A percentile compares a stretch with the other conserved stretches of the same genome.
phyloP scores from a whole-genome alignment of 2,797 vertebrate genomes.

The Liparis tanakae region DNA sequence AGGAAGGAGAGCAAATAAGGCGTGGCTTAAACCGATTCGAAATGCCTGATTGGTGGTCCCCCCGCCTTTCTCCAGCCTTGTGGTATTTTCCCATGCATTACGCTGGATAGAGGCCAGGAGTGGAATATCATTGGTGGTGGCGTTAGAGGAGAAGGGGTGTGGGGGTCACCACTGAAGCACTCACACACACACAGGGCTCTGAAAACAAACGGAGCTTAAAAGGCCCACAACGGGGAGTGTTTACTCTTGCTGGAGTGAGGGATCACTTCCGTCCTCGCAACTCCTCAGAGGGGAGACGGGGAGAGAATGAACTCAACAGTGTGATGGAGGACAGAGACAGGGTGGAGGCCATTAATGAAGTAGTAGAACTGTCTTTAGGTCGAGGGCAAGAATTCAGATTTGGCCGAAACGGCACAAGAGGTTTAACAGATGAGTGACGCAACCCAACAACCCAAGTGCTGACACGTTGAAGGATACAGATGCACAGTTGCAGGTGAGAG shows the following conservation, averaged over 20 bases:
- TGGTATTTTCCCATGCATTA: conserved; percentile 96
- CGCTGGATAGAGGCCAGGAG: conserved; percentile 85
- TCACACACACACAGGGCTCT: conserved; percentile 77
- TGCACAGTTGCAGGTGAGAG: conserved; percentile 21
- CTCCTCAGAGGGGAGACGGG: conserved; percentile 37
- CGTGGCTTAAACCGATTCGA: conserved; percentile 41
- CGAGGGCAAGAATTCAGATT: conserved; percentile 17
- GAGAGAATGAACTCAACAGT: conserved; percentile 11
- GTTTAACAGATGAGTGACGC: conserved; percentile 42
- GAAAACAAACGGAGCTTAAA: conserved; percentile 82
- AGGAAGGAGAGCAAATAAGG: conserved; percentile 27
- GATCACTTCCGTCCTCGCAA: conserved; percentile 74
- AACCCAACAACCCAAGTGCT: conserved; percentile 16
- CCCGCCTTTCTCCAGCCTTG: conserved; percentile 64
- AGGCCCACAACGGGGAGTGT: conserved; percentile 64
- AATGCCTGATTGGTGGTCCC: conserved; percentile 62
- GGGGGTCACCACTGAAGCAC: conserved; percentile 70
- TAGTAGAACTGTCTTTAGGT: conserved; percentile 19
- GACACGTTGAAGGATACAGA: conserved; percentile 30
- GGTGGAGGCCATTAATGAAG: neutral
- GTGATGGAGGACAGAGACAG: conserved; percentile 27
- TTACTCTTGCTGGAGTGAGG: conserved; percentile 75
- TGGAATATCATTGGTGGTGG: conserved; percentile 75
- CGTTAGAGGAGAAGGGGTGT: conserved; percentile 58
- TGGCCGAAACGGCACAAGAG: conserved; percentile 1